A percentile compares a stretch with the other conserved stretches of the same genome.
Evolutionary conservation across 2,888 invertebrate genomes (phyloP).

Genomic region (Apeira syringaria): DNA sequence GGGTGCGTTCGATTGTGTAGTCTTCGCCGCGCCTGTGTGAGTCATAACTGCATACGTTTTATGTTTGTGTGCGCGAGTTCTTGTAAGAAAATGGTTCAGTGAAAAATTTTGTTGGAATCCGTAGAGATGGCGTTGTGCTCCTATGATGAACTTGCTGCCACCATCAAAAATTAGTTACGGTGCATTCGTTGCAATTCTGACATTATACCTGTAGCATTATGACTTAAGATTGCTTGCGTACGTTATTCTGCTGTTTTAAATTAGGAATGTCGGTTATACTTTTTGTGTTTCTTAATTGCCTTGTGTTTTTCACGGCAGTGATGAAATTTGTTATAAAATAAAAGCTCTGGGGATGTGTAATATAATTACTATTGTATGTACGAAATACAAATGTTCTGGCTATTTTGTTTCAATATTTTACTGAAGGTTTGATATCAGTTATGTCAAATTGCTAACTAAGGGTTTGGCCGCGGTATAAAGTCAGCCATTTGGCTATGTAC

Average conservation of each 20-base stretch:
- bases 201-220: conserved; percentile 28
- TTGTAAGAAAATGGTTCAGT: conserved; percentile 81
- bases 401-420: too few species aligned
- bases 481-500: too few species aligned
- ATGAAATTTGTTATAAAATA: conserved; percentile 28
- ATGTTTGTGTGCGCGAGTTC: conserved; percentile 61
- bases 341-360: conserved; percentile 17
- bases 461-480: too few species aligned
- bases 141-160: conserved; percentile 45
- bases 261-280: conserved; percentile 36
- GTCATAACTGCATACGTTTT: conserved; percentile 43
- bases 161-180: conserved; percentile 64
- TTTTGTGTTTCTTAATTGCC: conserved; percentile 34
- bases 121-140: conserved; percentile 80
- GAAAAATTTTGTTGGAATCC: conserved; percentile 77
- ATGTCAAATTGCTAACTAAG: too few species aligned
- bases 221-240: conserved; percentile 31
- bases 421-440: too few species aligned
- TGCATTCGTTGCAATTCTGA: conserved; percentile 31
- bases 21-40: conserved; percentile 40
- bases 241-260: conserved; percentile 27
- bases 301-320: conserved; percentile 29
- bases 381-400: background rate
- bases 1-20: conserved; percentile 79
- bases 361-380: background rate